These are phyloP conservation scores for Grammomys dolichurus DNA, from an alignment of 2,113 vertebrate genomes.

Conservation along the genomic window DNA sequence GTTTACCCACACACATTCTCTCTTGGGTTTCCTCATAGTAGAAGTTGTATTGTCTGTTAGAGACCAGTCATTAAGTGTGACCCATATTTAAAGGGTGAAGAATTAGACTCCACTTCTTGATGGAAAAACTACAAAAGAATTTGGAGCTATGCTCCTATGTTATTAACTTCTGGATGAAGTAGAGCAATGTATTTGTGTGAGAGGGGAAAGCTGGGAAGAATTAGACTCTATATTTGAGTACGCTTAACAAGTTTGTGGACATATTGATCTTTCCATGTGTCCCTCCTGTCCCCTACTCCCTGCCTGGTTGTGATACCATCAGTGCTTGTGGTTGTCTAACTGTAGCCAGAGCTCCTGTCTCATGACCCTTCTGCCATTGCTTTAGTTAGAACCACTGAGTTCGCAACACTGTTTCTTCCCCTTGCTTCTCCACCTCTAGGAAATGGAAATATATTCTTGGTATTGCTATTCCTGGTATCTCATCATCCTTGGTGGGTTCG, in stretches of 20 bases:
- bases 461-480: background rate
- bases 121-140: background rate
- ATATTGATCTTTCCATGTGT: background rate
- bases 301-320: background rate
- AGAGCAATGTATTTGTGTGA: background rate
- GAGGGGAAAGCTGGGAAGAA: background rate
- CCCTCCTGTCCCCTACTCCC: background rate
- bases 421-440: background rate
- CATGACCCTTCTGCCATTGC: too few species aligned
- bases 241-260: background rate
- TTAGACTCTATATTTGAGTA: background rate
- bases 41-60: background rate
- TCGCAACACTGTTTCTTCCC: background rate
- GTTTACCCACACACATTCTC: background rate
- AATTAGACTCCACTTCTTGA: background rate
- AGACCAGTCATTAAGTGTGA: background rate
- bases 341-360: background rate
- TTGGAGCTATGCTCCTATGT: background rate
- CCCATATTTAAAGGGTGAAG: background rate
- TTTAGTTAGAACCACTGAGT: background rate
- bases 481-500: background rate
- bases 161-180: background rate
- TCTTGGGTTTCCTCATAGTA: background rate
- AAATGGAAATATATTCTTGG: background rate
- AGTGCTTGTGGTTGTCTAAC: background rate